Conservation (phyloP, 53 echinoderm and acorn worm genomes). For the Mesocentrotus franciscanus region DNA sequence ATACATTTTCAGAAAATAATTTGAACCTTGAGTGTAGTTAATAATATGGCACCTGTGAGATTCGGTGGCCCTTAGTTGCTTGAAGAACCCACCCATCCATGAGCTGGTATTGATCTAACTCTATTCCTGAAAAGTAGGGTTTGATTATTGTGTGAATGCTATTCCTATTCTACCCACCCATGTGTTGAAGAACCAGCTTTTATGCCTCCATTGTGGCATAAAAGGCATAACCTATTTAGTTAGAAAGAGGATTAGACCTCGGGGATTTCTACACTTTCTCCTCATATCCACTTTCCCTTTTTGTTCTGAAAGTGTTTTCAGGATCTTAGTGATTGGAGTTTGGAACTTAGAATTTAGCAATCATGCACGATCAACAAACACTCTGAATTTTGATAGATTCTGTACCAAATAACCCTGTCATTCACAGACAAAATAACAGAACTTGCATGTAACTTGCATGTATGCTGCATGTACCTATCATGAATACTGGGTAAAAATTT, state of each 20-base stretch:
- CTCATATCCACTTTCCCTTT: neutral
- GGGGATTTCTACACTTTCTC: neutral
- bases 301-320: neutral
- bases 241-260: neutral
- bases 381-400: too few species aligned
- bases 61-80: neutral
- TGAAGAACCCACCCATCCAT: neutral
- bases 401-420: too few species aligned
- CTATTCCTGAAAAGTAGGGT: neutral
- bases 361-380: too few species aligned
- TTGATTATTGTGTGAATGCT: neutral
- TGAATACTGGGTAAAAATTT: too few species aligned
- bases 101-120: slow-evolving; percentile 19
- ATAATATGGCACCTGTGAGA: neutral
- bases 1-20: too few species aligned
- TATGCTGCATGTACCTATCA: too few species aligned
- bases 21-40: neutral
- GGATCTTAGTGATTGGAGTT: too few species aligned
- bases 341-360: too few species aligned
- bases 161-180: neutral
- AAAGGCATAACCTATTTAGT: neutral
- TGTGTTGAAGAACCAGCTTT: neutral
- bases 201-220: neutral
- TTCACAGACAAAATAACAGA: too few species aligned
- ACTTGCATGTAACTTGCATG: too few species aligned